Base-by-base conservation (phyloP, 1,140 invertebrate species). In the Drosophila sucinea region DNA sequence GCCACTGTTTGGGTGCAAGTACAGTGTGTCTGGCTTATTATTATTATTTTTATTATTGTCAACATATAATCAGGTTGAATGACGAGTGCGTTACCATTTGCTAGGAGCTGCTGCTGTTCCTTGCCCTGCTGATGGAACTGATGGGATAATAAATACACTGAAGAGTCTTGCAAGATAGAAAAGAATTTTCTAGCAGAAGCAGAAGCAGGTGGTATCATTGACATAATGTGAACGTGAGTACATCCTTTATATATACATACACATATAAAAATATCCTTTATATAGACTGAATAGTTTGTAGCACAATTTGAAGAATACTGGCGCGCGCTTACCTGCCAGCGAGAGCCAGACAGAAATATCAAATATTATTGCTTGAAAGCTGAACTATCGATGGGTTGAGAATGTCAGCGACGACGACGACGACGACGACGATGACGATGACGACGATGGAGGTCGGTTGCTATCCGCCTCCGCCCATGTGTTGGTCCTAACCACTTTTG, bases 331-430 rank as follows among this genome's bases (percentile, higher is more conserved):
- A 69, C 73, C 73, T 79, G 29, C 56, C 30, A 40, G 56, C 17
- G 17, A 35, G 33, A 64, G 32, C 54, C 69, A 75, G 51, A 68
- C 77, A 83, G 67, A 79, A 73, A 79, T 83, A 83, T 82, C 84
- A 81, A 89, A 89, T 89, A 89, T 81, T 89, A 90, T 89, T 82
- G 80, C 81, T 47, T 77, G 74, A 77, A 71, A 77, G 75, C 38
- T 69, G 64, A 71, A 60, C 60, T 60, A 82, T 82, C 86, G 82
- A 86, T 81, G 74, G 82, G 35, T 10, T 38, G 35, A 70, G 78
- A 75, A 70, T 71, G 58, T 66, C 77, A 60, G 63, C 35, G 35
- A 3, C 30, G 30, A 10, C 11, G 1, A 10, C 23, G 23, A 47
- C 30, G 30, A 10, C 11, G 1, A 10, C 23, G 23, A 47, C 7